Conservation (phyloP, 2,797 vertebrate genomes). For the Momotus momota region DNA sequence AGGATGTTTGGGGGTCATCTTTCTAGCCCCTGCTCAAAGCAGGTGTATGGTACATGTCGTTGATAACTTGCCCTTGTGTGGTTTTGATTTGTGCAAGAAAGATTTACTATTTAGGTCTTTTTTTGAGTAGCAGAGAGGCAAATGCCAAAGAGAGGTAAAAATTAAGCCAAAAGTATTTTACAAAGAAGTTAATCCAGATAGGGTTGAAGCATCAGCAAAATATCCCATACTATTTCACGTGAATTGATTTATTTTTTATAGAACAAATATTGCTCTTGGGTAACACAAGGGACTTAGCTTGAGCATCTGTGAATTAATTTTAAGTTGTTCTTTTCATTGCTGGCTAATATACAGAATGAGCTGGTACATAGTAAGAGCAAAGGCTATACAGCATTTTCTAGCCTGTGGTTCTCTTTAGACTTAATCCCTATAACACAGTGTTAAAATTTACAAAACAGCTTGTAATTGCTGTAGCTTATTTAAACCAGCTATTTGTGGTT, state of each 20-base stretch:
- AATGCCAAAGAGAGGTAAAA: background rate
- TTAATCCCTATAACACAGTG: slow-evolving; percentile 57
- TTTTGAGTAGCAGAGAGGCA: background rate
- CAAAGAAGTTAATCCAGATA: background rate
- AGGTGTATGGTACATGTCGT: rapidly evolving
- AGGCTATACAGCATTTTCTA: slow-evolving; percentile 40
- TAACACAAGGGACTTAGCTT: background rate
- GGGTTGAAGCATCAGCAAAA: background rate
- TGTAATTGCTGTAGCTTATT: slow-evolving; percentile 71
- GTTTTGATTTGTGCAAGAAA: background rate
- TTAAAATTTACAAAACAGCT: slow-evolving; percentile 72
- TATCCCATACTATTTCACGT: background rate
- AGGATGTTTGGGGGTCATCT: background rate
- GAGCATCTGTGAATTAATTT: slow-evolving; percentile 2
- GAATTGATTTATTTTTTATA: background rate
- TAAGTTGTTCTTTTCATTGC: slow-evolving; percentile 11
- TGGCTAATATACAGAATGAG: background rate
- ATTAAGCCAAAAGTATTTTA: background rate
- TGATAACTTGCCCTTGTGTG: background rate
- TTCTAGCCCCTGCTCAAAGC: background rate
- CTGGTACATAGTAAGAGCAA: slow-evolving; percentile 14
- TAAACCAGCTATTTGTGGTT: slow-evolving; percentile 79
- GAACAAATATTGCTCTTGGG: background rate
- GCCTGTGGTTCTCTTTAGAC: slow-evolving; percentile 38
- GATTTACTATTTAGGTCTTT: background rate